Evolutionary conservation across 2,888 invertebrate species (phyloP).

Genomic region (Dascillus cervinus): DNA sequence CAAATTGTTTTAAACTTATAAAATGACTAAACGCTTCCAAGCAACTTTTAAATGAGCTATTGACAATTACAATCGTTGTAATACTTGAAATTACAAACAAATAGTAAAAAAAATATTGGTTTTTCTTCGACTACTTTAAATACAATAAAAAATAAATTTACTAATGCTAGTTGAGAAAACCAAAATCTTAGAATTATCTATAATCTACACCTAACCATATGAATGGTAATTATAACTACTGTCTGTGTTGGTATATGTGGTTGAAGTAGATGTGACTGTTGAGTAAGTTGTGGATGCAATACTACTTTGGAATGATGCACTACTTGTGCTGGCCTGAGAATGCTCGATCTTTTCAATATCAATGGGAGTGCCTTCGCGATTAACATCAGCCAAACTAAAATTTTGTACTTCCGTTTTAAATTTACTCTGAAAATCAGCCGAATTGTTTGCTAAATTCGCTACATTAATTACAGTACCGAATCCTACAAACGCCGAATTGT

Average conservation of each 20-base stretch:
- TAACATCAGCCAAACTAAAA: conserved; percentile 14
- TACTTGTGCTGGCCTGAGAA: conserved; percentile 2
- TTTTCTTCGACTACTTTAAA: no score
- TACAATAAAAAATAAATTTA: no score
- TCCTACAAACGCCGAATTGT: conserved; percentile 21
- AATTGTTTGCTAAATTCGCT: conserved; percentile 5
- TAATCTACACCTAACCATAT: conserved; percentile 15
- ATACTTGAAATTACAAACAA: no score
- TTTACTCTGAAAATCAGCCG: conserved; percentile 8
- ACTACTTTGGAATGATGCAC: conserved; percentile 10
- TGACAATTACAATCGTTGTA: no score
- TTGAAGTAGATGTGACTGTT: conserved; percentile 10
- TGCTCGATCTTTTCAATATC: conserved; percentile 10
- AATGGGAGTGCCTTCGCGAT: conserved; percentile 13
- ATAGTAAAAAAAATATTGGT: no score
- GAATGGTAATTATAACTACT: conserved; percentile 22
- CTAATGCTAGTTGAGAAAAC: no score
- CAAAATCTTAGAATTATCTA: no score
- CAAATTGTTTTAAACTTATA: no score
- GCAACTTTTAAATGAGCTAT: no score
- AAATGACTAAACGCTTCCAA: no score
- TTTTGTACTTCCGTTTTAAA: conserved; percentile 18
- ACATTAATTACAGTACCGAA: conserved; percentile 16
- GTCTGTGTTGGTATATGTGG: conserved; percentile 12
- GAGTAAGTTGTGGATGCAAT: conserved; percentile 11